Evolutionary conservation across 2,113 vertebrate species (phyloP).

Genomic region (Scortum barcoo): DNA sequence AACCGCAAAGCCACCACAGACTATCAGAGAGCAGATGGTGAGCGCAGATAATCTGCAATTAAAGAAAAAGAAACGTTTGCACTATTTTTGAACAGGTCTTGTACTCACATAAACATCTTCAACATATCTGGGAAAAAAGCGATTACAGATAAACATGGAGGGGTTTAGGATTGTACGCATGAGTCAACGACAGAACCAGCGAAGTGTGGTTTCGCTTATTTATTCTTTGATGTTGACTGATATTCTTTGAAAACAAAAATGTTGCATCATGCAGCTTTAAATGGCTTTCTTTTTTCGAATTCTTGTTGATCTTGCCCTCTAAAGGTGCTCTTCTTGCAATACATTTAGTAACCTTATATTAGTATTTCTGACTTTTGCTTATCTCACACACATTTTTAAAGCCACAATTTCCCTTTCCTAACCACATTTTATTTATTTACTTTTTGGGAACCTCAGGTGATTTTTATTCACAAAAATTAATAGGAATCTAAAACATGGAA

Average conservation of each 20-base stretch:
- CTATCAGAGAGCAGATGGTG: constrained; percentile 46
- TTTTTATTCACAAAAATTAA: background rate
- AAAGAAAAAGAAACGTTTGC: constrained; percentile 28
- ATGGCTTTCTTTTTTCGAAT: background rate
- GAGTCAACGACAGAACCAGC: background rate
- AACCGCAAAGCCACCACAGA: constrained; percentile 10
- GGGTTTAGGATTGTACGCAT: background rate
- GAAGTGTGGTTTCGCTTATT: background rate
- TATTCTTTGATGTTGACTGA: background rate
- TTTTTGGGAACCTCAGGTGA: background rate
- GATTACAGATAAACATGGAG: background rate
- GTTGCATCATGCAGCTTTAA: background rate
- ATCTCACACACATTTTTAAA: background rate
- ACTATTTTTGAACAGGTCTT: constrained; percentile 18
- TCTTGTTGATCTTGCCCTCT: background rate
- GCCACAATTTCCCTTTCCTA: background rate
- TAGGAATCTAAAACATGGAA: background rate
- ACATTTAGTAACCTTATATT: no score
- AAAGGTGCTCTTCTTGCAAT: no score
- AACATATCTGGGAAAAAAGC: background rate
- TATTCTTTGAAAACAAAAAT: no score
- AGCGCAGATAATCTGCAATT: constrained; percentile 21
- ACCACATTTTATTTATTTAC: background rate
- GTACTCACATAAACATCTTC: background rate
- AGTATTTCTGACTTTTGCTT: no score